Percentiles rank a stretch among this genome's conserved stretches.
These are phyloP conservation scores for Acleris sparsana DNA, from an alignment of 2,888 invertebrate species.

Conservation along the genomic window DNA sequence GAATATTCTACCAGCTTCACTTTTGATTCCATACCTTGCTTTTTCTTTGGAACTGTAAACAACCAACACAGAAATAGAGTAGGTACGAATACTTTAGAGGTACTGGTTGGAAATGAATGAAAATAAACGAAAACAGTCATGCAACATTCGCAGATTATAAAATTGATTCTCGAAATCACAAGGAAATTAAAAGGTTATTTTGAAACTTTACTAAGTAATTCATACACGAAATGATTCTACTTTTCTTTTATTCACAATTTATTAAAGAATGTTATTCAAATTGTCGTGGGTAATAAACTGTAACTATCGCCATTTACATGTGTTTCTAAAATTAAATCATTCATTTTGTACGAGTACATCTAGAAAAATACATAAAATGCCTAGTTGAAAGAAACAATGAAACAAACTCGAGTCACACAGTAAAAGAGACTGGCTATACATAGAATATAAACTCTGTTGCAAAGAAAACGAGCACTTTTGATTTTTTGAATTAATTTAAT, in stretches of 20 bases:
- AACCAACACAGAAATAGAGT: constrained; percentile 84
- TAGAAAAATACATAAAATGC: constrained; percentile 24
- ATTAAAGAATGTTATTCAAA: constrained; percentile 15
- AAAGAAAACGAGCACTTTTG: no score
- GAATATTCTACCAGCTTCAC: constrained; percentile 83
- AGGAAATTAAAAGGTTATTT: constrained; percentile 17
- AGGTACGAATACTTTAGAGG: constrained; percentile 68
- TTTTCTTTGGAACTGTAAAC: constrained; percentile 93
- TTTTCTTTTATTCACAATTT: constrained; percentile 28
- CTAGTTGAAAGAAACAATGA: constrained; percentile 16
- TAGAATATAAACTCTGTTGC: background rate
- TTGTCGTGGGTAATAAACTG: constrained; percentile 22
- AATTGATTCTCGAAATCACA: constrained; percentile 19
- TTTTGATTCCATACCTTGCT: constrained; percentile 85
- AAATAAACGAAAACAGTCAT: constrained; percentile 57
- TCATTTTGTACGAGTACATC: constrained; percentile 22
- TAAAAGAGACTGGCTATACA: constrained; percentile 10
- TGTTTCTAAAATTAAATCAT: constrained; percentile 24
- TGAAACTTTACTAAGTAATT: constrained; percentile 14
- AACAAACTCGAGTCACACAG: constrained; percentile 17
- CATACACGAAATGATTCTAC: constrained; percentile 25
- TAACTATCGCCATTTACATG: constrained; percentile 23
- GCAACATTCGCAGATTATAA: constrained; percentile 62
- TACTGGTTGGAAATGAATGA: constrained; percentile 59
- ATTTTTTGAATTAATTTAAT: no score